Base-by-base conservation (phyloP, 1,140 invertebrate genomes). In the Brachionus angularis region DNA sequence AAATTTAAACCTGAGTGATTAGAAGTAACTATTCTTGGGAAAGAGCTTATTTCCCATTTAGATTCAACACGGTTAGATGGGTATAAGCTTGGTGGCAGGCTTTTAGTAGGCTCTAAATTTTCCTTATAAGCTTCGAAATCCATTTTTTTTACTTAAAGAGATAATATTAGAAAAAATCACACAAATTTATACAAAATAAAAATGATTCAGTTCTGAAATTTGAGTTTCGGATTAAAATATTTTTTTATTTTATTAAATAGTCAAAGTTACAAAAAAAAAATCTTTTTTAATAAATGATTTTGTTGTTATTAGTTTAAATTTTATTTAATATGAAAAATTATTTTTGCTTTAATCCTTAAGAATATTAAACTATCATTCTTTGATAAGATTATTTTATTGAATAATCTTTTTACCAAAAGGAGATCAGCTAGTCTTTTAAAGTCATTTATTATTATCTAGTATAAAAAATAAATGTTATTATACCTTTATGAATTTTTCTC, bases 401-500 rank as follows among this genome's bases (percentile, higher is more conserved):
- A n/a, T n/a, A n/a, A n/a, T n/a, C n/a, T n/a, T n/a, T n/a, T n/a
- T n/a, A n/a, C n/a, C n/a, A n/a, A n/a, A n/a, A n/a, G n/a, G n/a
- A n/a, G n/a, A n/a, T n/a, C n/a, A n/a, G n/a, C 53, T 39, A 58
- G 53, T 31, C 33, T 39, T 58, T 58, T 39, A n/a, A n/a, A n/a
- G 27, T 16, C 31, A 16, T 34, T 55, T 55, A n/a, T n/a, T n/a
- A n/a, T n/a, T n/a, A n/a, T n/a, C n/a, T n/a, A n/a, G n/a, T n/a
- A n/a, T n/a, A n/a, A n/a, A n/a, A 42, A 42, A 42, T 42, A 10
- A 10, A 42, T 42, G 10, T 23, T 0, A 46, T 16, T 44, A 47
- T 67, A 67, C 62, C 47, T 67, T 67, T 21, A 67, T n/a, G 29
- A 67, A 67, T 46, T 67, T 50, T 47, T 67, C 62, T 50, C 18